A percentile compares a stretch with the other conserved stretches of the same genome.
phyloP scores from a whole-genome alignment of 1,140 invertebrate genomes.

The Pachyrhynchus sulphureomaculatus region DNA sequence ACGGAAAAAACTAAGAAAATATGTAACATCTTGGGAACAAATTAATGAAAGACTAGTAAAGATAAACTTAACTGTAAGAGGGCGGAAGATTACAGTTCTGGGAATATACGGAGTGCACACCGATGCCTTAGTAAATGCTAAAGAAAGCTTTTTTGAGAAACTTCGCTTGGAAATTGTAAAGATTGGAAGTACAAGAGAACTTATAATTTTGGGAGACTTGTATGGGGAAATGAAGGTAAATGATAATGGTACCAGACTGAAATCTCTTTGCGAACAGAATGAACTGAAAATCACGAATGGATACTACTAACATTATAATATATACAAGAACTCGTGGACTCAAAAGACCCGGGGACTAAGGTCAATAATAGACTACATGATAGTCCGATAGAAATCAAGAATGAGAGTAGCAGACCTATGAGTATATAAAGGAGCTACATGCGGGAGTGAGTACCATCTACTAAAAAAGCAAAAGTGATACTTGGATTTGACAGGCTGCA shows the following conservation, averaged over 20 bases:
- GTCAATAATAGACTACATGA: too few species aligned
- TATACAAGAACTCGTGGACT: slow-evolving; percentile 8
- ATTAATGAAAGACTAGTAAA: not conserved
- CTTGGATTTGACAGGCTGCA: too few species aligned
- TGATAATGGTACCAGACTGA: slow-evolving; percentile 5
- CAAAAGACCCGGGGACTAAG: not conserved
- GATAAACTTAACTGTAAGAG: not conserved
- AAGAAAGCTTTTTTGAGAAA: slow-evolving; percentile 14
- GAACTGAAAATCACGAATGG: slow-evolving; percentile 1
- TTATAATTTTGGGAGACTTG: slow-evolving; percentile 10
- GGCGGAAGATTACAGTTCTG: too few species aligned
- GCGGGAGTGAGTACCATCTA: too few species aligned
- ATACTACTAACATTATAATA: not conserved
- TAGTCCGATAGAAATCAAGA: too few species aligned
- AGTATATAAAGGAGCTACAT: too few species aligned
- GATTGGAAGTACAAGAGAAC: slow-evolving; percentile 15
- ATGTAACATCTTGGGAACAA: too few species aligned
- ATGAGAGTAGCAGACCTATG: too few species aligned
- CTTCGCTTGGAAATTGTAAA: slow-evolving; percentile 7
- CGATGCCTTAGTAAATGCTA: not conserved
- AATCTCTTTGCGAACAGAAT: not conserved
- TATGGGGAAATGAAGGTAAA: not conserved
- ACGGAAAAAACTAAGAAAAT: too few species aligned
- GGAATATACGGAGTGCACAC: slow-evolving; percentile 18
- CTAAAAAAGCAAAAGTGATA: not conserved